phyloP scores from a whole-genome alignment of 2,888 invertebrate genomes.

The Rotaria socialis region DNA sequence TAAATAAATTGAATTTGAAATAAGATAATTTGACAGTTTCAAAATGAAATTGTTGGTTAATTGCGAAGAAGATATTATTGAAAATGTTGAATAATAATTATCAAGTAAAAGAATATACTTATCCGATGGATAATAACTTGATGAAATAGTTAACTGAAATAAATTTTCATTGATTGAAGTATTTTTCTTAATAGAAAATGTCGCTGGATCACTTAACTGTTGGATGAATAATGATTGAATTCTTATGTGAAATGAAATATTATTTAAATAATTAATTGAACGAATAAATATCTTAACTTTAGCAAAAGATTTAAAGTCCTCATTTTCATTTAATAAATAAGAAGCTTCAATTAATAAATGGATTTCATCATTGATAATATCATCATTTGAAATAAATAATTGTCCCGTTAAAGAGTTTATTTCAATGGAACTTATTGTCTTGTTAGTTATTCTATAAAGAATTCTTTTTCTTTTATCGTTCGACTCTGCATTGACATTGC shows the following conservation, averaged over 20 bases:
- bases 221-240: background rate
- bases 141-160: background rate
- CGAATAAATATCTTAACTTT: too few relatives aligned
- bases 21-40: background rate
- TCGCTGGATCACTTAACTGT: background rate
- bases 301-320: background rate
- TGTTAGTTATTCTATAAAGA: background rate
- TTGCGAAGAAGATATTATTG: background rate
- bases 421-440: background rate
- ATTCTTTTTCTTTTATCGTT: background rate
- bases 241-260: too few relatives aligned
- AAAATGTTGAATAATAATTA: background rate
- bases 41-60: too few relatives aligned
- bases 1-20: background rate
- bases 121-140: background rate
- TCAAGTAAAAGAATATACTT: background rate
- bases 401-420: background rate
- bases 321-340: background rate
- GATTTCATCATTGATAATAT: background rate
- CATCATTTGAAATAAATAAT: background rate
- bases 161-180: background rate
- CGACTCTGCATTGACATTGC: background rate
- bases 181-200: background rate
- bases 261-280: too few relatives aligned
- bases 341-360: background rate